Base-by-base conservation (phyloP, 2,797 vertebrate genomes). In the Paratrypauchen microcephalus region DNA sequence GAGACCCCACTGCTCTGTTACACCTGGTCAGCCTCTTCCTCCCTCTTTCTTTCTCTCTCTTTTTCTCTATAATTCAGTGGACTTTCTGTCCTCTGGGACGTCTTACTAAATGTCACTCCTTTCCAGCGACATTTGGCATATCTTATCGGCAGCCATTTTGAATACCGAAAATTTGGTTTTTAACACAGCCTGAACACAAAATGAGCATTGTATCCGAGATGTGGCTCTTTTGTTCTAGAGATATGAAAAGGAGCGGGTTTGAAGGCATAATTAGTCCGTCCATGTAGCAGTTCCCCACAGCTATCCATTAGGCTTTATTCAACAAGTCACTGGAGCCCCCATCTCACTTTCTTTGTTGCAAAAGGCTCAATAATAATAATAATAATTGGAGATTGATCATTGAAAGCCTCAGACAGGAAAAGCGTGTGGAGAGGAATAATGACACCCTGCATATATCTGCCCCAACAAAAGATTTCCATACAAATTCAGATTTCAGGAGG, bases 231-330 rank as follows among this genome's bases (percentile, higher is more conserved):
- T 84, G 80, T 85, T 88, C 78, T 94, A 95, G 94, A 94, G 94
- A 95, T 93, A 95, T 87, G 87, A 89, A 90, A 91, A 92, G 88
- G 85, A 83, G 72, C 86, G 77, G 78, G 87, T 94, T 92, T 93
- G 92, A 94, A 91, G 94, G 80, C 84, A 90, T 93, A 95, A 97
- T 98, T 97, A 97, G 97, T 97, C 95, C 95, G 88, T 84, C 89
- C 72, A 56, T 82, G 83, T 95, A 94, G 94, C 95, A 94, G 94
- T 86, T 94, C 94, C 93, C 87, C 79, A 85, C 86, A 86, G 89
- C 84, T 86, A 89, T 91, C 92, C 92, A 92, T 93, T 92, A 92
- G 82, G 81, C 89, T 89, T 87, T 81, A 92, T 91, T 93, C 91
- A 88, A 80, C 85, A 87, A 87, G 83, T 91, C 88, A 80, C 71